A percentile compares a stretch with the other conserved stretches of the same genome.
Conservation (phyloP, 2,113 vertebrate genomes). For the Mesoclemmys tuberculata region DNA sequence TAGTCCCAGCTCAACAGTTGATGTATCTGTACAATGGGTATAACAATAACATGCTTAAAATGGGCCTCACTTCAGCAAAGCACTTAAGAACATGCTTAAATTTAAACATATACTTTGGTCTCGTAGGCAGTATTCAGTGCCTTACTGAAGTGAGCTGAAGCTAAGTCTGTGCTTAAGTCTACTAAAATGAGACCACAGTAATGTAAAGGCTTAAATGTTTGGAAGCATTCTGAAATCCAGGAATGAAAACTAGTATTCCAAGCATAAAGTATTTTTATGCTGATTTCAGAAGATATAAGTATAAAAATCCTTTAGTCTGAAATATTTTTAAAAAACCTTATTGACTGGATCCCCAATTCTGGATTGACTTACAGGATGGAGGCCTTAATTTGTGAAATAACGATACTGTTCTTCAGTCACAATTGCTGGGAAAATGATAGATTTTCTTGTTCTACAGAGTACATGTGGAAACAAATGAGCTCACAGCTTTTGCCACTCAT, state of each 20-base stretch:
- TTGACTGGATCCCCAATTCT: not conserved
- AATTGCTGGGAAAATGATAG: accelerated
- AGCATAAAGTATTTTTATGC: not conserved
- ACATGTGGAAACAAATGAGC: not conserved
- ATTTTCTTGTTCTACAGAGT: not conserved
- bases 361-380: accelerated
- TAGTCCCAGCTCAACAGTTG: not conserved
- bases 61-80: slow-evolving; percentile 9
- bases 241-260: not conserved
- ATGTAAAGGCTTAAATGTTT: slow-evolving; percentile 14
- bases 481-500: not conserved
- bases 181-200: not conserved
- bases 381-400: not conserved
- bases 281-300: not conserved
- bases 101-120: not conserved
- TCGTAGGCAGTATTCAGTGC: not conserved
- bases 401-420: not conserved
- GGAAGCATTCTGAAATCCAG: slow-evolving; percentile 38
- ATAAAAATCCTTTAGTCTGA: not conserved
- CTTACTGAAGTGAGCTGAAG: not conserved
- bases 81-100: slow-evolving; percentile 38
- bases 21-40: not conserved
- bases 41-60: not conserved
- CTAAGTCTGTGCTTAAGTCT: not conserved
- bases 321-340: accelerated